Conservation (phyloP, 2,888 invertebrate genomes). For the Acrobasis consociella region DNA sequence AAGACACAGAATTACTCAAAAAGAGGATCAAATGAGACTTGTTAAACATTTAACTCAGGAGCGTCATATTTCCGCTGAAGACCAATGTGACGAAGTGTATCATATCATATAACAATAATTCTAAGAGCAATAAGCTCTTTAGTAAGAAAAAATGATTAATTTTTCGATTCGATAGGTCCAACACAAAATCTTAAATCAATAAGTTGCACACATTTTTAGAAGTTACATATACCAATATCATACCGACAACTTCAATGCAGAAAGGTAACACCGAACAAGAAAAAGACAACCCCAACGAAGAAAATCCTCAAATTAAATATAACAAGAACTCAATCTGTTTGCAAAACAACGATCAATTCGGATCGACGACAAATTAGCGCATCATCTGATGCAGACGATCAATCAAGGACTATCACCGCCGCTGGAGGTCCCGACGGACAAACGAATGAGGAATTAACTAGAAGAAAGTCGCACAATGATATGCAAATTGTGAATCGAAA, state of each 20-base stretch:
- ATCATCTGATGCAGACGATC: constrained; percentile 17
- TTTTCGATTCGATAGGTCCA: no score
- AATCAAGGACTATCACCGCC: constrained; percentile 21
- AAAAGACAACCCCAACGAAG: constrained; percentile 3
- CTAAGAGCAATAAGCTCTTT: no score
- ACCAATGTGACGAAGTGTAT: no score
- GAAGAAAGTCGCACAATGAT: neutral
- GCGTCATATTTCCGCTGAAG: no score
- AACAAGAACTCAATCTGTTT: constrained; percentile 16
- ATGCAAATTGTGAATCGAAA: constrained; percentile 6
- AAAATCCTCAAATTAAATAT: constrained; percentile 4
- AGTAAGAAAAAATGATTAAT: neutral
- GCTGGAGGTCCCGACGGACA: constrained; percentile 17
- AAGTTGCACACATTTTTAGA: no score
- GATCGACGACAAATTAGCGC: constrained; percentile 19
- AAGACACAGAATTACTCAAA: no score
- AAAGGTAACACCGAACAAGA: neutral
- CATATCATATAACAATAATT: no score
- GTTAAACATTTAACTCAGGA: no score
- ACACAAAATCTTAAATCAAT: no score
- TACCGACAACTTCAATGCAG: no score
- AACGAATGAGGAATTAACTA: constrained; percentile 16
- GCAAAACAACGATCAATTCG: constrained; percentile 21
- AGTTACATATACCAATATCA: no score
- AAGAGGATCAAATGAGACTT: no score